Base-by-base conservation (phyloP, 2,888 invertebrate genomes). In the Hedychridium roseum region DNA sequence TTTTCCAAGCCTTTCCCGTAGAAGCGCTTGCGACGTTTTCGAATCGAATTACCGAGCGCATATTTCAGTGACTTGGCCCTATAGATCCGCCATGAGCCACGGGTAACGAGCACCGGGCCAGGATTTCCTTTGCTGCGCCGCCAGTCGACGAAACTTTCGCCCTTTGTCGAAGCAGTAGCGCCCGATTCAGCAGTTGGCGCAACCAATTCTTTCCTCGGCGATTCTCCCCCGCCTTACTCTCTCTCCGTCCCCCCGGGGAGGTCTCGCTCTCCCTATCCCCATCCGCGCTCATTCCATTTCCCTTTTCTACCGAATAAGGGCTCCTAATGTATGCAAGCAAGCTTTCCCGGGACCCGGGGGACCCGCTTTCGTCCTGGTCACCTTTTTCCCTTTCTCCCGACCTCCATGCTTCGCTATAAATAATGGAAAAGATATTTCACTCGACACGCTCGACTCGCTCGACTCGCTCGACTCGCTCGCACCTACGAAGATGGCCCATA, bases 391-490 rank as follows among this genome's bases (percentile, higher is more conserved):
- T 50, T 63, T 50, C 43, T 30, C 23, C 16, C 31, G 26, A 45
- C 43, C 47, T n/a, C n/a, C n/a, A n/a, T n/a, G n/a, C n/a, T n/a
- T n/a, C 32, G 40, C 42, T 36, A 59, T 52, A 59, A 62, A 63
- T 49, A 53, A 35, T 31, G 44, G 35, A 59, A 44, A 62, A 50
- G 63, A 60, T 59, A 59, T 62, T 63, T 39, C 39, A 32, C 45
- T 41, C 35, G 41, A 32, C 34, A 51, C n/a, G n/a, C n/a, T n/a
- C n/a, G n/a, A n/a, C n/a, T n/a, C n/a, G n/a, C n/a, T 14, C 28
- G 14, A 28, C 11, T 28, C 14, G 14, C 11, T 14, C 28, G 28
- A 14, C 11, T 11, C 11, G 14, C 28, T 28, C 28, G 3, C 12
- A 7, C 28, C 14, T 14, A 28, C 14, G 12, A 28, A 28, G 11